These are phyloP conservation scores for Lichenostomus cassidix DNA, from an alignment of 2,113 vertebrate species.

Conservation along the genomic window DNA sequence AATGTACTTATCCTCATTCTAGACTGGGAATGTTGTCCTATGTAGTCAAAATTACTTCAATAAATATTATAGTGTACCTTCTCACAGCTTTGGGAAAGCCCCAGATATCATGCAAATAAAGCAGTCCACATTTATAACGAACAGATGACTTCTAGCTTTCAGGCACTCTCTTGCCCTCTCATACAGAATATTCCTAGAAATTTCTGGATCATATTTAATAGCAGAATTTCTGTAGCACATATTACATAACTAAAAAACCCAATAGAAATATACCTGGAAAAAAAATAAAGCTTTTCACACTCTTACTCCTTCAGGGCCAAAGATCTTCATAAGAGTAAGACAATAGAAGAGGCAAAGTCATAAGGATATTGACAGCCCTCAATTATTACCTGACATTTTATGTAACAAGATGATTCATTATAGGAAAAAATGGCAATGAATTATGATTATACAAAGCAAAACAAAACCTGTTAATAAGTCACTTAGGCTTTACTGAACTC, in stretches of 20 bases:
- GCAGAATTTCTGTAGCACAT: neutral
- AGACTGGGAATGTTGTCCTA: constrained; percentile 37
- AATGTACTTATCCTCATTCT: neutral
- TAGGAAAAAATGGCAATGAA: constrained; percentile 29
- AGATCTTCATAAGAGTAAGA: constrained; percentile 81
- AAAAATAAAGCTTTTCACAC: constrained; percentile 82
- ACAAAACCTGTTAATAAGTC: constrained; percentile 38
- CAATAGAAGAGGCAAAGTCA: constrained; percentile 80
- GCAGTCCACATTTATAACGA: neutral
- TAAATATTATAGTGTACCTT: constrained; percentile 32
- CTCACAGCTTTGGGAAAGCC: constrained; percentile 31
- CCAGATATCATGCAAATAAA: constrained; percentile 30
- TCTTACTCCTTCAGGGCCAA: constrained; percentile 82
- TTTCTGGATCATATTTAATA: neutral
- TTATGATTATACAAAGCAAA: constrained; percentile 81
- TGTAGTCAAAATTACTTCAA: constrained; percentile 30
- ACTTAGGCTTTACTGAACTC: constrained; percentile 48
- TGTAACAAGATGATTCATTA: neutral
- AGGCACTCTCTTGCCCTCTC: constrained; percentile 1
- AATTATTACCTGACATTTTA: constrained; percentile 69
- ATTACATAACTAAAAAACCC: neutral
- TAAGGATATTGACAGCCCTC: constrained; percentile 75
- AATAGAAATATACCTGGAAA: neutral
- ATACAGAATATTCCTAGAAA: constrained; percentile 46
- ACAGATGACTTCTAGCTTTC: constrained; percentile 24